phyloP scores from a whole-genome alignment of 64 coral and sea anemone species.

The Astreopora myriophthalma region DNA sequence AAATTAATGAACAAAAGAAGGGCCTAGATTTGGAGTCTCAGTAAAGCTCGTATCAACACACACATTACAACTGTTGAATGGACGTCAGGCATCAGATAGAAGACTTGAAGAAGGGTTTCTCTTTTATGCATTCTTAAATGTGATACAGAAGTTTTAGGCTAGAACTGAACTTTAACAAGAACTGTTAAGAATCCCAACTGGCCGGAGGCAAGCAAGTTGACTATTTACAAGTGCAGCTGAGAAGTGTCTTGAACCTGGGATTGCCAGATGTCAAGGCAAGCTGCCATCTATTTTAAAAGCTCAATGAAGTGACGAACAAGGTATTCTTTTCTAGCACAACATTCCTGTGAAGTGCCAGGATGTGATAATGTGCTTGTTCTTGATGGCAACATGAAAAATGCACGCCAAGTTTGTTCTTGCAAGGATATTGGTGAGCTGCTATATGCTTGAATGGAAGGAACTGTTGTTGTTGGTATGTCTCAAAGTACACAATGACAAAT shows the following conservation, averaged over 20 bases:
- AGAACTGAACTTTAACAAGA: too few species aligned
- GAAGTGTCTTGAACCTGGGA: too few species aligned
- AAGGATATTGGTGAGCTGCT: background rate
- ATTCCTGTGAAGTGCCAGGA: slow-evolving; percentile 11
- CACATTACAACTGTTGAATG: too few species aligned
- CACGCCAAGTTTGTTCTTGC: slow-evolving; percentile 26
- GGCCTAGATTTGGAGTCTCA: too few species aligned
- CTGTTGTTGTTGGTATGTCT: background rate
- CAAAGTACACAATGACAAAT: background rate
- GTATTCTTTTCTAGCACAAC: background rate
- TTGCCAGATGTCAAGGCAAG: too few species aligned
- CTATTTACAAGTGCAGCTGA: too few species aligned
- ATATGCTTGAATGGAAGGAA: background rate
- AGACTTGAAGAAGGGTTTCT: slow-evolving; percentile 32
- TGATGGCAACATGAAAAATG: slow-evolving; percentile 45
- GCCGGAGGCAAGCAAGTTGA: too few species aligned
- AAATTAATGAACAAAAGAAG: too few species aligned
- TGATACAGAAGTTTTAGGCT: background rate
- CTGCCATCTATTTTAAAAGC: background rate
- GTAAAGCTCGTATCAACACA: too few species aligned
- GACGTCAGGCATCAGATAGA: background rate
- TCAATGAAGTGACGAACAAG: background rate
- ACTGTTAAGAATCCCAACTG: too few species aligned
- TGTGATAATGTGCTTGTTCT: slow-evolving; percentile 11
- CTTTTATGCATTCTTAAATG: background rate